Base-by-base conservation (phyloP, 2,888 invertebrate genomes). In the Eulithis prunata region DNA sequence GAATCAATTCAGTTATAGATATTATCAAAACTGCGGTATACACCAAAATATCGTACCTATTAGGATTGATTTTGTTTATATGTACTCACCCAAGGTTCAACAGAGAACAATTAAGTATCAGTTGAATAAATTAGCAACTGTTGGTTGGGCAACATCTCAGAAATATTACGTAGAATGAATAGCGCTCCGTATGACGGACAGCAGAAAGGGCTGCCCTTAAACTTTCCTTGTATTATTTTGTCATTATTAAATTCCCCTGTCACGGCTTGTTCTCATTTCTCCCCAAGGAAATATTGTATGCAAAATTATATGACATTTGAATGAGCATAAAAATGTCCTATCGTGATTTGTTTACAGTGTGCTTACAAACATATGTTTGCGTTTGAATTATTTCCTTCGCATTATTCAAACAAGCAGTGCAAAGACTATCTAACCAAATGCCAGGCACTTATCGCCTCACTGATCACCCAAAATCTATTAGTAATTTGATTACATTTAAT, bases 161-260 rank as follows among this genome's bases (percentile, higher is more conserved):
- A 91, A 91, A 89, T 91, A 92, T 91, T 89, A 90, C 83, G 85
- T 87, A 58, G 87, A 88, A 89, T 90, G 90, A 89, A 91, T 91
- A 90, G 91, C 87, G 83, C 78, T 83, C 89, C 86, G 83, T 91
- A 92, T 93, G 93, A 93, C 84, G 86, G 93, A 93, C 93, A 93
- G 92, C 89, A 91, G 88, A 93, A 93, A 93, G 93, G 92, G 83
- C 84, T 85, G 87, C 88, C 87, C 89, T 90, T 90, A 90, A 87
- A 89, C 85, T 89, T 89, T 85, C 87, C 90, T 90, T 89, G 92
- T 91, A 93, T 93, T 93, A 93, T 93, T 93, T 93, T 93, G 93
- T 93, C 92, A 93, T 93, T 92, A 93, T 93, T 93, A 93, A 93
- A 93, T 93, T 93, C 93, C 85, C 81, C 86, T 91, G 93, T 93